phyloP scores from a whole-genome alignment of 2,797 vertebrate genomes.

The Staurois parvus region DNA sequence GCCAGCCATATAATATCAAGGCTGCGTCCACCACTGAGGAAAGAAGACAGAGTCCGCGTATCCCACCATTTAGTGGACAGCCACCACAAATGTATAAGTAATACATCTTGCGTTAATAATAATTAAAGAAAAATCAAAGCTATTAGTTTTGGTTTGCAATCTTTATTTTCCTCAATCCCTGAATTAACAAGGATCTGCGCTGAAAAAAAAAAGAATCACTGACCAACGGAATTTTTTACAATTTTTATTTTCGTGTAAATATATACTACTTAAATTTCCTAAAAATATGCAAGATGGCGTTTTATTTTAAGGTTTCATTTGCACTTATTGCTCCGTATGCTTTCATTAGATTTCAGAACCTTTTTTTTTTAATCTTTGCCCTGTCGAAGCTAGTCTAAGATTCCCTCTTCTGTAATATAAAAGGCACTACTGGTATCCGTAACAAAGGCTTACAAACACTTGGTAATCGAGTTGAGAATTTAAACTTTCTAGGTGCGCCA shows the following conservation, averaged over 20 bases:
- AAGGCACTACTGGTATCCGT: conserved; percentile 98
- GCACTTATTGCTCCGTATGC: conserved; percentile 86
- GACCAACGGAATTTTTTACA: conserved; percentile 96
- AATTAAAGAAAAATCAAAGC: conserved; percentile 79
- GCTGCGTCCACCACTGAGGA: conserved; percentile 84
- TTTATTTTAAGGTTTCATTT: conserved; percentile 69
- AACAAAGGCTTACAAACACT: conserved; percentile 80
- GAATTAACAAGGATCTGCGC: conserved; percentile 81
- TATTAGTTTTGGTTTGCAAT: conserved; percentile 83
- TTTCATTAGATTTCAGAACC: conserved; percentile 49
- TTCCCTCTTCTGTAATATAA: conserved; percentile 88
- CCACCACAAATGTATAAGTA: conserved; percentile 71
- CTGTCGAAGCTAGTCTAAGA: conserved; percentile 79
- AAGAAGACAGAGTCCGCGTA: conserved; percentile 75
- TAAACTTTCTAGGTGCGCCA: conserved; percentile 88
- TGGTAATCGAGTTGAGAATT: conserved; percentile 78
- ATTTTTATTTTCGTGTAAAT: conserved; percentile 83
- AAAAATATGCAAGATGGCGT: conserved; percentile 75
- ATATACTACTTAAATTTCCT: conserved; percentile 79
- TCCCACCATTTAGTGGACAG: conserved; percentile 72
- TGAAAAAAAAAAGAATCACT: conserved; percentile 84
- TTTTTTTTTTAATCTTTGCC: conserved; percentile 39
- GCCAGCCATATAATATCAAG: conserved; percentile 87
- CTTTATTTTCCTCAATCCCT: conserved; percentile 82
- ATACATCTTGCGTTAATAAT: conserved; percentile 73